Evolutionary conservation across 2,888 invertebrate species (phyloP), one percentile per base, ranked within the genome.

Genomic region (Pollenia amentaria): DNA sequence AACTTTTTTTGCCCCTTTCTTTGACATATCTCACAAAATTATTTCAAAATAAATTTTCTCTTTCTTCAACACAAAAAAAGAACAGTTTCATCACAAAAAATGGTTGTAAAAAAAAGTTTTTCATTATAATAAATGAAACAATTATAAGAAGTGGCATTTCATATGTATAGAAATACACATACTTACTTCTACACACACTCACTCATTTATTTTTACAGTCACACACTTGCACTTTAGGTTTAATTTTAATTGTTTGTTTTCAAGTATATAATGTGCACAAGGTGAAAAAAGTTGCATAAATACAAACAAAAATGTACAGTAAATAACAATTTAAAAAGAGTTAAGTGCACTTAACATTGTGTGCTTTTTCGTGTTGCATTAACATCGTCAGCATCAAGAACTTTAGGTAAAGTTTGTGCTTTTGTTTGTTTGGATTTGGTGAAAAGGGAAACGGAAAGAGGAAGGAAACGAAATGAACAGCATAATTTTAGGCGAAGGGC

Each of bases 401-500:
- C 72, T 78, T 65, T 57, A 73, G 65, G 57, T 82, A 44, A 73
- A 67, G 78, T 78, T 84, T 83, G 60, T 53, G 65, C 82, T 64
- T 77, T 77, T 70, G 62, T 83, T 81, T 21, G 16, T 38, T 67
- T 62, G 29, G 55, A 14, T 67, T 46, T 12, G 14, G 53, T 18
- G 46, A 64, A 51, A 3, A 9, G 0, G 2, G 44, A 29, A 42
- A 12, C 3, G 72, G 44, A 64, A 55, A 53, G 44, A 48, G 11
- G 64, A 64, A 46, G 44, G 44, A 77, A 67, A 65, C 42, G n/a
- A 81, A 81, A 73, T 79, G 81, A 75, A 60, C 65, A 84, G 55
- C 80, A 84, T 84, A 72, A 87, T 84, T 87, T 87, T 67, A 84
- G 83, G 80, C 83, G 80, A 87, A 87, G 87, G 87, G 79, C 87